A percentile compares a stretch with the other conserved stretches of the same genome.
These are phyloP conservation scores for Leucophenga varia DNA, from an alignment of 1,140 invertebrate species.

Conservation along the genomic window DNA sequence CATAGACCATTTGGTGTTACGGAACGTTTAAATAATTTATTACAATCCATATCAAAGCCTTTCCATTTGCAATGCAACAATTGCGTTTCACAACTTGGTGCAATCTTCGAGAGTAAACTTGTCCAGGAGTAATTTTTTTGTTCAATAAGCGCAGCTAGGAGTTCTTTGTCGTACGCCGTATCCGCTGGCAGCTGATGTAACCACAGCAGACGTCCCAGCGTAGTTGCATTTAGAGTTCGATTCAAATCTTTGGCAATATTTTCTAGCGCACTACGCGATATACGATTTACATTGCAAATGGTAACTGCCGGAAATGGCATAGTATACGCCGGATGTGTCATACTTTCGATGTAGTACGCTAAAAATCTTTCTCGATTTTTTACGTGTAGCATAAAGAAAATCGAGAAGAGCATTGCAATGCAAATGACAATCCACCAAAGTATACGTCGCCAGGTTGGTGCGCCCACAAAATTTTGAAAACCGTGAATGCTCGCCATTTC, in stretches of 20 bases:
- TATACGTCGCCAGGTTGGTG: slow-evolving; percentile 43
- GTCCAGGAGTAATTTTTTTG: slow-evolving; percentile 37
- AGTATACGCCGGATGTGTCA: slow-evolving; percentile 65
- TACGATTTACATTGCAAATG: slow-evolving; percentile 66
- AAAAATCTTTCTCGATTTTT: slow-evolving; percentile 54
- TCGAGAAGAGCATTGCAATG: slow-evolving; percentile 49
- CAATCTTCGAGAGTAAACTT: slow-evolving; percentile 42
- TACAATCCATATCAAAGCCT: slow-evolving; percentile 58
- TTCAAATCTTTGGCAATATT: slow-evolving; percentile 16
- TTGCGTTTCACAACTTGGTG: slow-evolving; percentile 59
- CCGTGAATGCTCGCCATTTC: slow-evolving; percentile 56
- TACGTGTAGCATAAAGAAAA: slow-evolving; percentile 54
- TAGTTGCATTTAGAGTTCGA: slow-evolving; percentile 5
- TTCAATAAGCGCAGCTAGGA: background rate
- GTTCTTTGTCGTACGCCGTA: too few species aligned
- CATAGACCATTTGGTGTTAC: slow-evolving; percentile 61
- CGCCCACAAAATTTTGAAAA: slow-evolving; percentile 39
- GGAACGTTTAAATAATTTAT: slow-evolving; percentile 58
- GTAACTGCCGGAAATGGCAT: slow-evolving; percentile 69
- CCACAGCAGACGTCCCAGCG: too few species aligned
- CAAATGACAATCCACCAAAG: slow-evolving; percentile 58
- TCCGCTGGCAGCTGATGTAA: too few species aligned
- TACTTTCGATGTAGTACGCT: slow-evolving; percentile 63
- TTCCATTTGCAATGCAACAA: slow-evolving; percentile 65
- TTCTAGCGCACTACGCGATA: slow-evolving; percentile 10